Base-by-base conservation (phyloP, 2,797 vertebrate species). In the Pelochelys cantorii region DNA sequence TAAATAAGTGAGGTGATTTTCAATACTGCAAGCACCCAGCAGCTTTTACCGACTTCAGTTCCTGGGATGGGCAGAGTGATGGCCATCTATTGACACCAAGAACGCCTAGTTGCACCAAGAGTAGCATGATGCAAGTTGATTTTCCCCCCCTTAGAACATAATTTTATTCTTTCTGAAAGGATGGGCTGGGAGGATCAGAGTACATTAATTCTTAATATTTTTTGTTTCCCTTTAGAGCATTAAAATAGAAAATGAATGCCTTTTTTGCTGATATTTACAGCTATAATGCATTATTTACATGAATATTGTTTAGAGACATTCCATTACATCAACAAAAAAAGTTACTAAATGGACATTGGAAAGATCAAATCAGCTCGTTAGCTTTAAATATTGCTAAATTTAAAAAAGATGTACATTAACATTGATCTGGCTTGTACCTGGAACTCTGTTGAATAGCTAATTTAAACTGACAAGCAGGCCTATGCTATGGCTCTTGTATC, bases 381-480 rank as follows among this genome's bases (percentile, higher is more conserved):
- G 31, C 57, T 48, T 57, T 77, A 85, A 88, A 85, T 83, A 34
- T 84, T 92, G 81, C 77, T 85, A 77, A 87, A 83, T 95, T 14
- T 95, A 94, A 92, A 42, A 93, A 95, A 90, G 78, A n/a, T 68
- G 56, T 79, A 52, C 62, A 92, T 92, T 93, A 89, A 57, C 88
- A 93, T 56, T 68, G 82, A 92, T 79, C 62, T 84, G 18, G 83
- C 80, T 87, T 94, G 74, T 91, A 95, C 88, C 86, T 93, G 91
- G 88, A 90, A 91, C 75, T 74, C 22, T 85, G 93, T 94, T 97
- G 93, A 96, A 94, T 15, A 87, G 85, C 48, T 93, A 94, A 91
- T 96, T 94, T 88, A 96, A 94, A 78, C 34, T 57, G 92, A 91
- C 86, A 92, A 93, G 34, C 34, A 53, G 75, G 86, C 90, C 81